Conservation (phyloP, 1,140 invertebrate species). For the Tyrophagus putrescentiae region DNA sequence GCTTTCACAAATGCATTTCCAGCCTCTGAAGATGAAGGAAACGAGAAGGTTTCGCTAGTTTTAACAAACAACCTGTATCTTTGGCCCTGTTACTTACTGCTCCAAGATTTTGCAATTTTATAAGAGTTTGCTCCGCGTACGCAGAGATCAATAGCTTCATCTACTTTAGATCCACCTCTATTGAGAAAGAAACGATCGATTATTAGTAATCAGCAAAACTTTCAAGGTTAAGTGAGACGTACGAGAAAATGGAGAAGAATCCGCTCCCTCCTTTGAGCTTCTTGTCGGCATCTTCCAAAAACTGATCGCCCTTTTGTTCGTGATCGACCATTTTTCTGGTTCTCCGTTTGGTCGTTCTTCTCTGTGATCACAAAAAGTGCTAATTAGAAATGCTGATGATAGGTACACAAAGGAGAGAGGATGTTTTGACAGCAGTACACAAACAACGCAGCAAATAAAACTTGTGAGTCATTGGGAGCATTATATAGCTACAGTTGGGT, state of each 20-base stretch:
- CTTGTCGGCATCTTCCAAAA: constrained; percentile 80
- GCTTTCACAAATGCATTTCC: constrained; percentile 84
- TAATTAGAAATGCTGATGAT: too few species aligned
- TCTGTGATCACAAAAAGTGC: too few species aligned
- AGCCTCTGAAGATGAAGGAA: too few species aligned
- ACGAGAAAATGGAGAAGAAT: constrained; percentile 85
- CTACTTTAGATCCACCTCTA: constrained; percentile 69
- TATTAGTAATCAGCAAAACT: neutral
- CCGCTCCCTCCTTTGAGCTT: constrained; percentile 62
- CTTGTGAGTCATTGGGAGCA: too few species aligned
- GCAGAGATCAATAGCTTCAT: constrained; percentile 92
- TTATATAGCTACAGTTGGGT: too few species aligned
- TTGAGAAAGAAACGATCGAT: constrained; percentile 25
- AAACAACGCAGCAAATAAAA: too few species aligned
- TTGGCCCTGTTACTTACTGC: constrained; percentile 38
- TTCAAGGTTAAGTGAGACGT: constrained; percentile 28
- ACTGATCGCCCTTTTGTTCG: constrained; percentile 77
- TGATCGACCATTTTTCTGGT: constrained; percentile 75
- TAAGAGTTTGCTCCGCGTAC: constrained; percentile 87
- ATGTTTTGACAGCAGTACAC: too few species aligned
- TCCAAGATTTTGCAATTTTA: constrained; percentile 99
- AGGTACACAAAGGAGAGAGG: too few species aligned
- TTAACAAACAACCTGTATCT: too few species aligned
- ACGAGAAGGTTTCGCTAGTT: too few species aligned
- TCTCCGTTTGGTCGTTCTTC: too few species aligned